Base-by-base conservation (phyloP, 2,797 vertebrate species). In the Coluber constrictor region DNA sequence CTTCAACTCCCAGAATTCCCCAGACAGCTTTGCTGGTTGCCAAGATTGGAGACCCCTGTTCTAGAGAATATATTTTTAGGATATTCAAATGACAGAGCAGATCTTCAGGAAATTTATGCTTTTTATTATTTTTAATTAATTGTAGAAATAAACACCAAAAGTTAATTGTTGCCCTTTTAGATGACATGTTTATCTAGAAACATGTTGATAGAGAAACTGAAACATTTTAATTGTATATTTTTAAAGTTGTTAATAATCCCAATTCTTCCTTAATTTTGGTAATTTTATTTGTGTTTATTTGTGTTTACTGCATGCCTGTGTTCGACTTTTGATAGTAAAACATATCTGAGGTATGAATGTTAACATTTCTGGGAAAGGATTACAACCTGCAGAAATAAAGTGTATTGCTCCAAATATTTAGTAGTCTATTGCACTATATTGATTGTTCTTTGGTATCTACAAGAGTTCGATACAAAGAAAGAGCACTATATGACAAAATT, bases 81-180 rank as follows among this genome's bases (percentile, higher is more conserved):
- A 43, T 43, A 37, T 79, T 79, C 32, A 23, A 79, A 43, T 43
- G 37, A 43, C 18, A 23, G 18, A 91, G 16, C 8, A 20, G 12
- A 60, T 25, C 15, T 55, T 51, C 18, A 43, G 9, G 20, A 93
- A 90, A 92, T 55, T 54, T 5, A 29, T 83, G 5, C 29, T n/a
- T 90, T 60, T 90, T 93, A 63, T 93, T 90, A 88, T 32, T 95
- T 96, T 95, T 96, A 97, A 95, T 96, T 96, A 96, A 96, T 97
- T 90, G 92, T 94, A 92, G 88, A 96, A 95, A 86, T 94, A 95
- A 95, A 92, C 93, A 92, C 93, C 54, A 86, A 86, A 89, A 96
- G 57, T 95, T 96, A 92, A 96, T 93, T 92, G 87, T 91, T 90
- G 70, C 61, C 92, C 95, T 96, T 95, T 96, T 93, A 87, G 91